Base-by-base conservation (phyloP, 1,140 invertebrate species). In the Drosophila kepulauana region DNA sequence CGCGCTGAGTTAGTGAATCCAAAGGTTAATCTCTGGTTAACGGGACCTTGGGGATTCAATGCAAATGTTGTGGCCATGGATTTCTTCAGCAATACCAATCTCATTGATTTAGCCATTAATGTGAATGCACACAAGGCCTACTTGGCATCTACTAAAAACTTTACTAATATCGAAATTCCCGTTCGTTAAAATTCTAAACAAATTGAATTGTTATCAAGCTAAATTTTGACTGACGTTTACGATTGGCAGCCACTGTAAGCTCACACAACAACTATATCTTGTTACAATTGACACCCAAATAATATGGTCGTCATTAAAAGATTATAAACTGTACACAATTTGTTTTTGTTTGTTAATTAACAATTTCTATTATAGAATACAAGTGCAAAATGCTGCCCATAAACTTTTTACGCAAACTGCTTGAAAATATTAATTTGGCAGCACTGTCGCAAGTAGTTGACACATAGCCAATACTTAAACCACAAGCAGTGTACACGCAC, bases 11-110 rank as follows among this genome's bases (percentile, higher is more conserved):
- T 64, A 0, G 75, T 92, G 2, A 92, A 92, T 85, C 73, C 79
- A 1, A 91, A 91, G 52, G 57, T 92, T 0, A 81, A 61, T 20
- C 78, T 79, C 33, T 91, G 81, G 88, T 61, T 92, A 0, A 80
- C 75, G n/a, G 89, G 93, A 0, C 81, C 91, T 0, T 94, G 93
- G 93, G 94, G 94, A 82, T 62, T 92, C 2, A 93, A 93, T 62
- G 93, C 94, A 13, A 95, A 95, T 79, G 93, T 95, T 5, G 93
- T 95, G 0, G 93, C 95, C 1, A 93, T 93, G 63, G 95, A 95
- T 71, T 95, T 94, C 79, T 95, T 95, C 70, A 93, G 94, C 8
- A 94, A 94, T 10, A 94, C 94, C n/a, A 94, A 95, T 79, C 79
- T 95, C 1, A 92, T 95, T 15, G 93, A 94, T 67, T 89, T 94